These are phyloP conservation scores for Sylvilagus floridanus DNA, from an alignment of 2,797 vertebrate species.

Conservation along the genomic window DNA sequence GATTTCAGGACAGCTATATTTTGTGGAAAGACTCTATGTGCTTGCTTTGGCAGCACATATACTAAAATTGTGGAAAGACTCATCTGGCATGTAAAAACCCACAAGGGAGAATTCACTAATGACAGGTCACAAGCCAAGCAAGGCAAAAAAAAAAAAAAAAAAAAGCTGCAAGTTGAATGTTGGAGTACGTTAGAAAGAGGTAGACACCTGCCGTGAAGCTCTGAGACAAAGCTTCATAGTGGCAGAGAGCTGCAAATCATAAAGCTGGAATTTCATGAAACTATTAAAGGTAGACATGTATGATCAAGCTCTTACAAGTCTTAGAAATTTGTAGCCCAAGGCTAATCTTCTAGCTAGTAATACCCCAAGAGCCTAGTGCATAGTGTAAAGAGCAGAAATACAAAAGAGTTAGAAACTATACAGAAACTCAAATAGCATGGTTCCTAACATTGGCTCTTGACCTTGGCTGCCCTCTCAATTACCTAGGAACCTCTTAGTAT, in stretches of 20 bases:
- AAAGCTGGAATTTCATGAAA: slow-evolving; percentile 25
- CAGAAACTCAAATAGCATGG: background rate
- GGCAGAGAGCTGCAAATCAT: background rate
- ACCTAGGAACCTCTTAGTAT: background rate
- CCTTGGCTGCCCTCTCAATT: background rate
- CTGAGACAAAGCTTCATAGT: background rate
- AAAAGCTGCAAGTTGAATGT: background rate
- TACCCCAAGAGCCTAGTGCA: background rate
- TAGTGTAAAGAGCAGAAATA: slow-evolving; percentile 39
- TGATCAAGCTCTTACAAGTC: slow-evolving; percentile 15
- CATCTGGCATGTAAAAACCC: background rate
- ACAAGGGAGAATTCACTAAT: background rate
- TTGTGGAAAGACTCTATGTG: background rate
- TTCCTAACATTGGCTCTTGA: slow-evolving; percentile 1
- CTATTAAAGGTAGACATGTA: background rate
- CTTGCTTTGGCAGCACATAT: too few species aligned
- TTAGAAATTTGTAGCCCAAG: slow-evolving; percentile 23
- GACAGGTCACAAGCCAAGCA: background rate
- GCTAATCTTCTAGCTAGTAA: slow-evolving; percentile 23
- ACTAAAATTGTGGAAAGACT: background rate
- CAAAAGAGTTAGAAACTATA: slow-evolving; percentile 36
- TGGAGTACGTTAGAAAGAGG: background rate
- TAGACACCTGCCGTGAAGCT: background rate
- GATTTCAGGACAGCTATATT: background rate
- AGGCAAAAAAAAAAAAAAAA: background rate